Conservation (phyloP, 2,113 vertebrate genomes). For the Dissostichus mawsoni region DNA sequence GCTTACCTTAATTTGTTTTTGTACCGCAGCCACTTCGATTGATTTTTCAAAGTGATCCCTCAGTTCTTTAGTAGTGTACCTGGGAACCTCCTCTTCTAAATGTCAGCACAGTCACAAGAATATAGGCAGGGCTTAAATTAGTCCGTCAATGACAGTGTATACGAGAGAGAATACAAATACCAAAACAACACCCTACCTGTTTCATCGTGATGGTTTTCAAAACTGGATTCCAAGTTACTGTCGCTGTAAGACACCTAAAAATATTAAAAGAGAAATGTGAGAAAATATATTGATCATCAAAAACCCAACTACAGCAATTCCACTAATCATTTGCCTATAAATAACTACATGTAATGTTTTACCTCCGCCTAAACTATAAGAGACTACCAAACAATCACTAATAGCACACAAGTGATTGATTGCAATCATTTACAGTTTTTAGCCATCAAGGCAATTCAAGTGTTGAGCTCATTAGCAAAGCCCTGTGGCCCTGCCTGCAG, state of each 20-base stretch:
- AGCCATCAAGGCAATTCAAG: constrained; percentile 16
- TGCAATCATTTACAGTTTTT: constrained; percentile 30
- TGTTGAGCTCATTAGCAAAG: constrained; percentile 32
- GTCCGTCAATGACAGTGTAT: background rate
- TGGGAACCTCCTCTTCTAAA: constrained; percentile 88
- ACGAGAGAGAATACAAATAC: constrained; percentile 1
- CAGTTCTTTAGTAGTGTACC: constrained; percentile 91
- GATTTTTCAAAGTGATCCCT: constrained; percentile 93
- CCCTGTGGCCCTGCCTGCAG: background rate
- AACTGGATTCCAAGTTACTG: constrained; percentile 63
- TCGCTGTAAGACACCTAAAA: constrained; percentile 70
- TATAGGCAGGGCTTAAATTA: constrained; percentile 2
- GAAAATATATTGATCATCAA: background rate
- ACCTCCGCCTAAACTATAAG: background rate
- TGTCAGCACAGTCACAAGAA: constrained; percentile 58
- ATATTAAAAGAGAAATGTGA: constrained; percentile 9
- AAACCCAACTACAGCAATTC: background rate
- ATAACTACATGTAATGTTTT: background rate
- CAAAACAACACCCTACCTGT: constrained; percentile 61
- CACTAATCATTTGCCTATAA: background rate
- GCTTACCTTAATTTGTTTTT: constrained; percentile 91
- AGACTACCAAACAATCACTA: background rate
- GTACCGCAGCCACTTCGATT: constrained; percentile 84
- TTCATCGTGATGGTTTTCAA: constrained; percentile 81
- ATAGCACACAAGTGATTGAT: constrained; percentile 33